phyloP scores from a whole-genome alignment of 2,888 invertebrate species.

The Protodeltote pygarga region DNA sequence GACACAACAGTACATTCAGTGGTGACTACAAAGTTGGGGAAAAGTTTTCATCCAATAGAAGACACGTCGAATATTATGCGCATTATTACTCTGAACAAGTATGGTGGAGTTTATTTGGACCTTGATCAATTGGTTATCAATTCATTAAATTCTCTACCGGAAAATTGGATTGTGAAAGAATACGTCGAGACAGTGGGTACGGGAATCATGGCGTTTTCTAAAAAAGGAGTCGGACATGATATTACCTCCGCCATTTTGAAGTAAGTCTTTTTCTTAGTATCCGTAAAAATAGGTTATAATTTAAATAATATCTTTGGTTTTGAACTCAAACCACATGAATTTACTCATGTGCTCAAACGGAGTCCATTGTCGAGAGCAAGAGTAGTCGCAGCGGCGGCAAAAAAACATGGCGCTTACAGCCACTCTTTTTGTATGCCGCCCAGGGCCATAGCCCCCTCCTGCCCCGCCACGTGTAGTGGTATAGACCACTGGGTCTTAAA shows the following conservation, averaged over 20 bases:
- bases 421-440: too few relatives aligned
- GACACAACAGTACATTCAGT: slow-evolving; percentile 15
- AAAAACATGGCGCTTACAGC: too few relatives aligned
- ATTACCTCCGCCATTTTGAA: slow-evolving; percentile 15
- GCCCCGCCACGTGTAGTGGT: neutral
- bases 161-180: slow-evolving; percentile 44
- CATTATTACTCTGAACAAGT: slow-evolving; percentile 42
- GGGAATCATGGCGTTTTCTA: slow-evolving; percentile 37
- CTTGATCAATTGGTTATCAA: slow-evolving; percentile 38
- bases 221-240: slow-evolving; percentile 22
- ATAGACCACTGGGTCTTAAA: neutral
- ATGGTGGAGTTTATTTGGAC: slow-evolving; percentile 47
- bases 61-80: slow-evolving; percentile 41
- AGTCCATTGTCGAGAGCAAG: neutral
- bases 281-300: neutral
- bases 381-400: too few relatives aligned
- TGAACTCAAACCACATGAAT: neutral
- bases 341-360: neutral
- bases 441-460: too few relatives aligned
- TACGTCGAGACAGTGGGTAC: slow-evolving; percentile 9
- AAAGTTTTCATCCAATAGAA: slow-evolving; percentile 8
- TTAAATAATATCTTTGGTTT: neutral
- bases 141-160: slow-evolving; percentile 38
- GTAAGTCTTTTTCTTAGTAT: slow-evolving; percentile 18
- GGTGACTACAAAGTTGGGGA: neutral